Conservation (phyloP, 2,113 vertebrate genomes). For the Procavia capensis region DNA sequence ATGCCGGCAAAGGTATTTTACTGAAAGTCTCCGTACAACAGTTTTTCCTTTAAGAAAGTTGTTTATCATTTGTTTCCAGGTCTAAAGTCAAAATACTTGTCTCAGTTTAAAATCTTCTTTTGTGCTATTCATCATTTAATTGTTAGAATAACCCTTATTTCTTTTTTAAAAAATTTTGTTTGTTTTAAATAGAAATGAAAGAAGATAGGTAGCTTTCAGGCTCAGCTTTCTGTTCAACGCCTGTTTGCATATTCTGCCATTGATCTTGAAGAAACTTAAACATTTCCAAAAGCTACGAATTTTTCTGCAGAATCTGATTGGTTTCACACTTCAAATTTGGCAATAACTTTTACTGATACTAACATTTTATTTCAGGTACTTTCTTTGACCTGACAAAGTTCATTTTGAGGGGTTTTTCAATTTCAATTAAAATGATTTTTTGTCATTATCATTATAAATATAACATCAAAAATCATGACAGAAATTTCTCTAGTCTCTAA, state of each 20-base stretch:
- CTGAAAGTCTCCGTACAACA: neutral
- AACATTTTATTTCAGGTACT: neutral
- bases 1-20: neutral
- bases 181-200: neutral
- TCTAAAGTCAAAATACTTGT: constrained; percentile 5
- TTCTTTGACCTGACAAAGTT: neutral
- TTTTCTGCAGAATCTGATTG: neutral
- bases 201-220: neutral
- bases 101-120: neutral
- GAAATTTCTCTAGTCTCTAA: neutral
- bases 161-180: neutral
- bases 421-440: constrained; percentile 10
- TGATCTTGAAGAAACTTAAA: neutral
- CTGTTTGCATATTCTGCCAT: neutral
- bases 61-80: neutral
- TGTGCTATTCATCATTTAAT: neutral
- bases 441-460: neutral
- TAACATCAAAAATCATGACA: neutral
- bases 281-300: neutral
- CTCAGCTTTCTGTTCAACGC: neutral
- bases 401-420: neutral
- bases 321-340: neutral
- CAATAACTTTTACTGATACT: neutral
- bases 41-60: neutral
- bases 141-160: neutral